Evolutionary conservation across 2,113 vertebrate species (phyloP), one percentile per base, ranked within the genome.

Genomic region (Leiothrix lutea): DNA sequence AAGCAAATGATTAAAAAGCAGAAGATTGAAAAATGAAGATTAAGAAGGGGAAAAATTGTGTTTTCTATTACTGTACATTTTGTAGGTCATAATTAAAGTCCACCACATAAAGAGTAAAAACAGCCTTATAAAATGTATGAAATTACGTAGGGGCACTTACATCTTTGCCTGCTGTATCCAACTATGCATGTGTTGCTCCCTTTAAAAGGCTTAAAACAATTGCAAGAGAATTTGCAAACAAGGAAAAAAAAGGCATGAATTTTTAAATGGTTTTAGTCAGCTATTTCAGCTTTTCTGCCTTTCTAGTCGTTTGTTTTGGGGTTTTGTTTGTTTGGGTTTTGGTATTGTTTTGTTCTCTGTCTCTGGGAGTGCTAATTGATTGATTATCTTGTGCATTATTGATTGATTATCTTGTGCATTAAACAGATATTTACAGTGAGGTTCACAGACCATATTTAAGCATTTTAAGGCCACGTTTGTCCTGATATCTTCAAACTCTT

Each of bases 1-100:
- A 97, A 98, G 97, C 97, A 97, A 95, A 97, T 98, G 95, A 98
- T 98, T 97, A 98, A 97, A 96, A 95, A 95, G 90, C 81, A 95
- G 94, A 93, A 75, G 94, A 96, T 93, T 94, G 85, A 95, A 95
- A 96, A 97, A 95, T 92, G n/a, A 95, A 95, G 90, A 95, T 95
- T 95, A 90, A 96, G 77, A 90, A 84, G 64, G 80, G 65, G 60
- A 96, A 96, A 94, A 97, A 96, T 15, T 88, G 36, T 50, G 23
- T 95, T 96, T 96, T 81, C 79, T 90, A 90, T 82, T 93, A 70
- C 78, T 92, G 71, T 93, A 80, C 61, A 12, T 88, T 92, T 95
- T 95, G 58, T 93, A 77, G 85, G 67, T 91, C 50, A 78, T 94
- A 95, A 94, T 94, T 81, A 91, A 93, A 94, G 64, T 48, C 33